Evolutionary conservation across 2,888 invertebrate species (phyloP), one percentile per base, ranked within the genome.

Genomic region (Protonemura montana): DNA sequence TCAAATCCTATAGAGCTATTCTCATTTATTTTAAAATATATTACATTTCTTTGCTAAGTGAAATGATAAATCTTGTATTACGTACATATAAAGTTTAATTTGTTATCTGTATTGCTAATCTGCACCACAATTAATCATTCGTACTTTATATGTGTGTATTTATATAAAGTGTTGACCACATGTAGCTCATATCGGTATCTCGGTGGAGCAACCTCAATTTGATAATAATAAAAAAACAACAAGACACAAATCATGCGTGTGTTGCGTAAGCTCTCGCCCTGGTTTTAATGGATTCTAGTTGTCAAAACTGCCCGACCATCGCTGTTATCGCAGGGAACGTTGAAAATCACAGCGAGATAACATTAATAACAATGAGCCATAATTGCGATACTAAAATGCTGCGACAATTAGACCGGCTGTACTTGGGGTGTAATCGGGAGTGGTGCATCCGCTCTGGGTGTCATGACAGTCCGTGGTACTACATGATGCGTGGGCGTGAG

Each of bases 41-140:
- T 59, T 1, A 16, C 7, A 21, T 13, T 59, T 59, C 59, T 59
- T 59, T 59, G 59, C 59, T 59, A 59, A 59, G 59, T 59, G 59
- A 59, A 59, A 16, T 59, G 21, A 59, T 59, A 59, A 59, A 59
- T 59, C 59, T 21, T 13, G 41, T 7, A 7, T 5, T 21, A 59
- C 59, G 59, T 59, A 21, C 10, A 35, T 35, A 10, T 10, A 59
- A 59, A 21, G 13, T 59, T 59, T 59, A 59, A 21, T 59, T 59
- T 21, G 59, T 21, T 7, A 59, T 59, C 59, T 59, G 59, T 78
- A 78, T 2, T 78, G 29, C 27, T 78, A 28, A 78, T 78, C 29
- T 78, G 13, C 13, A 78, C 27, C 78, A 78, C 78, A 78, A 78
- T 78, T 78, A 78, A 59, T 59, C 59, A 59, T 78, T 78, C 35